These are phyloP conservation scores for Otis tarda DNA, from an alignment of 2,113 vertebrate species.

Conservation along the genomic window DNA sequence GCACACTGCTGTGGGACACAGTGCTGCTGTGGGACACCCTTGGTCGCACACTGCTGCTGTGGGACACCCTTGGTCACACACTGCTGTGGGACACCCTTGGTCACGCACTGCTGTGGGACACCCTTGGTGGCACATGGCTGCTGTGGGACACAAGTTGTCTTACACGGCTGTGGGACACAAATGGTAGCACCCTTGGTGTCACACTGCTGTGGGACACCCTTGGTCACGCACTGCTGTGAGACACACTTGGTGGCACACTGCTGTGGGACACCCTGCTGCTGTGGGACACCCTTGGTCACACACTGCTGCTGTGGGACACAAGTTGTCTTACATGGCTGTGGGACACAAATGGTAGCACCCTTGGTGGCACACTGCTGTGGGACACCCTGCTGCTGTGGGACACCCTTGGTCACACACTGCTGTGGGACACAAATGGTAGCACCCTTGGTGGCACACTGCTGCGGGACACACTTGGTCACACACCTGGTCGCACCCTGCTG, in stretches of 20 bases:
- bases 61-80: not conserved
- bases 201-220: not conserved
- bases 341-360: not conserved
- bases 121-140: rapidly evolving
- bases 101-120: not conserved
- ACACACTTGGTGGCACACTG: not conserved
- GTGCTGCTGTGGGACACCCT: not conserved
- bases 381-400: not conserved
- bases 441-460: not conserved
- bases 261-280: not conserved
- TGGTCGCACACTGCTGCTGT: not conserved
- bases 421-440: not conserved
- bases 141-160: not conserved
- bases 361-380: not conserved
- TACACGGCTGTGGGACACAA: not conserved
- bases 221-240: not conserved
- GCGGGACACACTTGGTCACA: not conserved
- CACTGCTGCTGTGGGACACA: not conserved
- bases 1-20: not conserved
- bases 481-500: not conserved
- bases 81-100: not conserved
- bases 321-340: not conserved
- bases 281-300: not conserved
- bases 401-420: not conserved
- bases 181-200: not conserved